Base-by-base conservation (phyloP, 2,888 invertebrate genomes). In the Strigamia crassipes region DNA sequence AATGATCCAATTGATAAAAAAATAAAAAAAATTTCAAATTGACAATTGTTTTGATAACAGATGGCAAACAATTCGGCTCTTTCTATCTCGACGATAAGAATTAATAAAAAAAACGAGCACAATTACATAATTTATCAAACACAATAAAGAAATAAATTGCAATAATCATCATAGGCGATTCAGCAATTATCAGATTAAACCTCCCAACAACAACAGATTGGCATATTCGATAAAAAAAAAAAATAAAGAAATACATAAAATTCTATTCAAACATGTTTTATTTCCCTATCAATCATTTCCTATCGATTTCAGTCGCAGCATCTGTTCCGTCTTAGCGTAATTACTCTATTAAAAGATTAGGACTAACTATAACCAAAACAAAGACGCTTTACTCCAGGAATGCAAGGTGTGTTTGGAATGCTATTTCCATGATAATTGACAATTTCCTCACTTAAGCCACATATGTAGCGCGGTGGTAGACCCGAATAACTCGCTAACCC, bases 321-420 rank as follows among this genome's bases (percentile, higher is more conserved):
- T 27, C 27, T 27, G 27, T 27, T 38, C 38, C 6, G 38, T 6
- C 0, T 6, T 38, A 38, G 4, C 38, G 38, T 38, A 38, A 51
- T 51, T 51, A 13, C 5, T 3, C 6, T 18, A 13, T 51, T 15
- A 51, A 18, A 6, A 6, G 51, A 51, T 18, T 51, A 18, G 6
- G 12, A 6, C 51, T 46, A 66, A 23, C 61, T 66, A 21, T n/a
- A 21, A 21, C 10, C 1, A 66, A 66, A 51, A 51, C n/a, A 5
- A 18, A 10, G 51, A 51, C 51, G 6, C 18, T 51, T 73, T 2
- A 1, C 3, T 1, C 0, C 13, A 27, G 13, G 73, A 73, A 73
- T 73, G 27, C 31, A 23, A 73, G 73, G 73, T 73, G 73, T 73
- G 73, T 73, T 73, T 27, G 73, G 73, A 73, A 73, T 73, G 73